Evolutionary conservation across 1,140 invertebrate genomes (phyloP).

Genomic region (Dinoponera quadriceps): DNA sequence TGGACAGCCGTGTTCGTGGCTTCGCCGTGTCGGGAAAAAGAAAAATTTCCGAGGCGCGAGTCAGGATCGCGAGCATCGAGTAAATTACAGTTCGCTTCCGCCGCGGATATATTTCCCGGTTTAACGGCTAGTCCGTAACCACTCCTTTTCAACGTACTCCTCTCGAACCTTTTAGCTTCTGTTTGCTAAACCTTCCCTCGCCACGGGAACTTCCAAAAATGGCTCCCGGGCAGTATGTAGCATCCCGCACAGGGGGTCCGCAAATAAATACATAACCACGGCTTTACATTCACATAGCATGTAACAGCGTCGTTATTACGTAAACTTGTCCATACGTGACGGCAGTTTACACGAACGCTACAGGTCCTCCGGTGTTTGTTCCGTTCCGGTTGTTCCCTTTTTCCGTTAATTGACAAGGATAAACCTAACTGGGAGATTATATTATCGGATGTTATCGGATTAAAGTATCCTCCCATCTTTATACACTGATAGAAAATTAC

Average conservation of each 20-base stretch:
- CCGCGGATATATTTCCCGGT: constrained; percentile 57
- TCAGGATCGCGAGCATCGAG: constrained; percentile 39
- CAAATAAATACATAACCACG: constrained; percentile 58
- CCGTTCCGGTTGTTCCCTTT: constrained; percentile 2
- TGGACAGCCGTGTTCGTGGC: constrained; percentile 3
- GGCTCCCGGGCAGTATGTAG: constrained; percentile 12
- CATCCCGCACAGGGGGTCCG: not conserved
- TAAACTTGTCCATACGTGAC: not conserved
- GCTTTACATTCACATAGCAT: constrained; percentile 41
- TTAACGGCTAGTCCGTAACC: constrained; percentile 58
- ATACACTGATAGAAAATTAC: not conserved
- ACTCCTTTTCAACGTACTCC: constrained; percentile 59
- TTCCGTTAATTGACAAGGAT: constrained; percentile 4
- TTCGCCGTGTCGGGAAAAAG: constrained; percentile 22
- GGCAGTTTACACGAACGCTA: not conserved
- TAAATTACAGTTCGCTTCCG: constrained; percentile 64
- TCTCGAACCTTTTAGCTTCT: constrained; percentile 63
- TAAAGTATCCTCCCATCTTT: constrained; percentile 8
- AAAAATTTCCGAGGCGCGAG: constrained; percentile 36
- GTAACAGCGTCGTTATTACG: constrained; percentile 20
- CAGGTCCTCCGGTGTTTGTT: constrained; percentile 9
- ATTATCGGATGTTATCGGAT: constrained; percentile 1
- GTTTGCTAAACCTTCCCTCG: constrained; percentile 47
- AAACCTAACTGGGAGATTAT: not conserved
- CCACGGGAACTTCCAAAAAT: constrained; percentile 53